These are phyloP conservation scores for Caenorhabditis briggsae DNA, from an alignment of 1,140 invertebrate genomes.

Conservation along the genomic window DNA sequence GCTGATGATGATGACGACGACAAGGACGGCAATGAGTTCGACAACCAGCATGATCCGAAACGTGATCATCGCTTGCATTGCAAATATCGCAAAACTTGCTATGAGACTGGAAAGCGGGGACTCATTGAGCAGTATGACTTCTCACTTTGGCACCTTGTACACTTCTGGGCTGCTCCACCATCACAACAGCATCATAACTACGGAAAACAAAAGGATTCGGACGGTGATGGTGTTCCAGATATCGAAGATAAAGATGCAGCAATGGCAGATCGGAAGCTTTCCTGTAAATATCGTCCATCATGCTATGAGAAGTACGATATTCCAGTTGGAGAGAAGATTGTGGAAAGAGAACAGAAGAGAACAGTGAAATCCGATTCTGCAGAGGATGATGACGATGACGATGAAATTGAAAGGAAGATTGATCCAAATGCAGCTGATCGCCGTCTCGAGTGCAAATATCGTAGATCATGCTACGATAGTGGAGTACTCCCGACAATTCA, in stretches of 20 bases:
- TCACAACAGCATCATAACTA: constrained; percentile 20
- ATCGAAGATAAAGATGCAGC: constrained; percentile 27
- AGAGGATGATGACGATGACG: constrained; percentile 15
- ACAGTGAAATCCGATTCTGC: constrained; percentile 15
- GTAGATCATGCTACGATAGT: constrained; percentile 67
- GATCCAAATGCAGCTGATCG: constrained; percentile 39
- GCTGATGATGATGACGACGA: not conserved
- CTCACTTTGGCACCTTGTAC: constrained; percentile 42
- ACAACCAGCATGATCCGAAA: constrained; percentile 45
- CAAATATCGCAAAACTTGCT: constrained; percentile 70
- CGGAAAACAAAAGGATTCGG: constrained; percentile 57
- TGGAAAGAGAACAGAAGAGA: constrained; percentile 38
- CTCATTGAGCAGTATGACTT: constrained; percentile 36
- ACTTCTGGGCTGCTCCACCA: constrained; percentile 37
- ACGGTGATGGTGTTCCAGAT: constrained; percentile 38
- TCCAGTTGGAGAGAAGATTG: constrained; percentile 40
- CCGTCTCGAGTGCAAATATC: constrained; percentile 67
- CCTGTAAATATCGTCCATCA: constrained; percentile 67
- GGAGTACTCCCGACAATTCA: constrained; percentile 60
- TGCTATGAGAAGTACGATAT: constrained; percentile 68
- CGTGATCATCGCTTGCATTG: constrained; percentile 58
- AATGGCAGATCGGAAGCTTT: constrained; percentile 56
- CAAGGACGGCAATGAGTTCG: constrained; percentile 3
- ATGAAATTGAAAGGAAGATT: constrained; percentile 38
- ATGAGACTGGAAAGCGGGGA: constrained; percentile 66